Conservation (phyloP, 1,140 invertebrate species). For the Scaptomyza hsui region DNA sequence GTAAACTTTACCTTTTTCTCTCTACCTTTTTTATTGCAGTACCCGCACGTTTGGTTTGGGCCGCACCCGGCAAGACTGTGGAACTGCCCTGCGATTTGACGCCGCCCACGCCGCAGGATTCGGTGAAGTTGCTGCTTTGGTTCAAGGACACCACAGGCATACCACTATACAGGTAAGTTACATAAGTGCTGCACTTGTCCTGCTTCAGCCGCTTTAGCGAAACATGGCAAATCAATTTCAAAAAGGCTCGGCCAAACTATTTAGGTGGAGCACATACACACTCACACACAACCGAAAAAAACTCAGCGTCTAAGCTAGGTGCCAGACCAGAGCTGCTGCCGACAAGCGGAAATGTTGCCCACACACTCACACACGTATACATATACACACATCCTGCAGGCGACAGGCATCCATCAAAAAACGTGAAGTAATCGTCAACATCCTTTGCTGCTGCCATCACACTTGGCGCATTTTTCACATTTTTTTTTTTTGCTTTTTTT, state of each 20-base stretch:
- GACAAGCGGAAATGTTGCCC: conserved; percentile 32
- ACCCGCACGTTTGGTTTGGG: conserved; percentile 88
- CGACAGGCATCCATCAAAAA: conserved; percentile 66
- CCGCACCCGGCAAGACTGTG: conserved; percentile 89
- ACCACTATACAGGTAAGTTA: conserved; percentile 92
- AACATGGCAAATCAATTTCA: conserved; percentile 48
- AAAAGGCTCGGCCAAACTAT: conserved; percentile 31
- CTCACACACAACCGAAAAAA: not conserved
- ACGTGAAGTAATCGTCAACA: conserved; percentile 79
- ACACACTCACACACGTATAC: conserved; percentile 9
- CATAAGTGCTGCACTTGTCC: not conserved
- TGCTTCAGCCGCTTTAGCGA: conserved; percentile 1
- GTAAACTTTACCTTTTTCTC: conserved; percentile 6
- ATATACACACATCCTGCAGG: conserved; percentile 21
- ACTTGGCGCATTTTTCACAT: conserved; percentile 51
- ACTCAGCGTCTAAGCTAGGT: conserved; percentile 1
- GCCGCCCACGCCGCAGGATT: conserved; percentile 88
- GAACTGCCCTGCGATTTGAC: conserved; percentile 93
- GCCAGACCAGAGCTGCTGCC: conserved; percentile 12
- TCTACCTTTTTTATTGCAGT: conserved; percentile 83
- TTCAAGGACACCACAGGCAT: conserved; percentile 92
- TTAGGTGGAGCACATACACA: too few species aligned
- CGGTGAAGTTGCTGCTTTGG: conserved; percentile 92
- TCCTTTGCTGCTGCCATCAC: conserved; percentile 65
- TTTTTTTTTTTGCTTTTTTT: conserved; percentile 12